Conservation (phyloP, 2,888 invertebrate species). For the Tetheella fluctuosa region DNA sequence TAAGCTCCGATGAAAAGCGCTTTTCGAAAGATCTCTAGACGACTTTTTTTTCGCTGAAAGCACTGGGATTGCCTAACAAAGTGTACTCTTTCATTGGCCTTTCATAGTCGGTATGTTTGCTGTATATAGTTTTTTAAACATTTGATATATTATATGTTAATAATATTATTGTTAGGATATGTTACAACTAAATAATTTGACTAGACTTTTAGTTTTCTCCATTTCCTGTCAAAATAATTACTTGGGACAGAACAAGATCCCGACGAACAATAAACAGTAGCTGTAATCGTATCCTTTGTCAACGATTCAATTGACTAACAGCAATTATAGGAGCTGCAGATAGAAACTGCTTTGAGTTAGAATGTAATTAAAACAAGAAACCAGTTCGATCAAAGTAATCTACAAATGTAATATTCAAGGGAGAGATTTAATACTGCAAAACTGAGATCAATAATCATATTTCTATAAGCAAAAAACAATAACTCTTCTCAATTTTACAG, state of each 20-base stretch:
- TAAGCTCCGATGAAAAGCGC: constrained; percentile 56
- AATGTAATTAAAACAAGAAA: background rate
- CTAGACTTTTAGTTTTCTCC: background rate
- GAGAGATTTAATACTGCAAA: background rate
- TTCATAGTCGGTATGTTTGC: constrained; percentile 37
- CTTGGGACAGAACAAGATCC: background rate
- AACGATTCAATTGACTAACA: background rate
- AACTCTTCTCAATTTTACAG: constrained; percentile 15
- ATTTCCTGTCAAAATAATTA: background rate
- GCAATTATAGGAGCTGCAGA: background rate
- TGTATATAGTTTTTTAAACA: background rate
- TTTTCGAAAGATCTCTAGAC: constrained; percentile 50
- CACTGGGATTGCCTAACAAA: constrained; percentile 65
- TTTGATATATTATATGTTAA: background rate
- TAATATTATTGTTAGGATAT: too few species aligned
- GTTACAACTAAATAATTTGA: background rate
- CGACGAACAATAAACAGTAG: background rate
- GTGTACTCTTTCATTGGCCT: constrained; percentile 62
- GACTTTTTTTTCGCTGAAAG: constrained; percentile 58
- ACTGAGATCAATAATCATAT: constrained; percentile 26
- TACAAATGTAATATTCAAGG: background rate
- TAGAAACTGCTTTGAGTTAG: background rate
- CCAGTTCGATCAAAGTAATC: background rate
- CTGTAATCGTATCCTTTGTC: background rate
- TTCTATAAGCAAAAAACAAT: constrained; percentile 21